A percentile compares a stretch with the other conserved stretches of the same genome.
Conservation (phyloP, 2,113 vertebrate species). For the Camelus bactrianus region DNA sequence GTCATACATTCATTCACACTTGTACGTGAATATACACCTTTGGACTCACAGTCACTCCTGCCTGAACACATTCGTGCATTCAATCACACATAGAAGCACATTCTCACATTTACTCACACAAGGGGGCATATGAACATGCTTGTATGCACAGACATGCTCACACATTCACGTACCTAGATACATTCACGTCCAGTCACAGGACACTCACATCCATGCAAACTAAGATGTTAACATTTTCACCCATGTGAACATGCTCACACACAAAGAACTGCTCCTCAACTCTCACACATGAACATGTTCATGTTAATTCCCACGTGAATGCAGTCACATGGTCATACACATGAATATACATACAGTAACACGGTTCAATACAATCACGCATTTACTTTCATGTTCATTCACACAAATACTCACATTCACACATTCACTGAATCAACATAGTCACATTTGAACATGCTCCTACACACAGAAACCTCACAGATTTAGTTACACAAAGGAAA, state of each 20-base stretch:
- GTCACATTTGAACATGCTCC: neutral
- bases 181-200: too few species aligned
- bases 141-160: neutral
- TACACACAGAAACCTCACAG: neutral
- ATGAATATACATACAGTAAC: neutral
- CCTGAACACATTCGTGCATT: neutral
- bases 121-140: neutral
- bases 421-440: neutral
- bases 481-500: slow-evolving; percentile 16
- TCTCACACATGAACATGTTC: neutral
- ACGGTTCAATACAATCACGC: neutral
- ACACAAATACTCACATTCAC: neutral
- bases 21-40: neutral
- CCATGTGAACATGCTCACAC: neutral
- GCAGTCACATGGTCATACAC: neutral
- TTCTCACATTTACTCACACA: neutral
- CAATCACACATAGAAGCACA: neutral
- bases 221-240: neutral
- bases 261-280: neutral
- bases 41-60: neutral
- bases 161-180: neutral
- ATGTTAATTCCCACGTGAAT: neutral
- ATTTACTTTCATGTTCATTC: neutral
- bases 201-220: neutral
- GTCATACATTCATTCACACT: neutral